Evolutionary conservation across 2,797 vertebrate genomes (phyloP), one percentile per base, ranked within the genome.

Genomic region (Anguilla megastoma): DNA sequence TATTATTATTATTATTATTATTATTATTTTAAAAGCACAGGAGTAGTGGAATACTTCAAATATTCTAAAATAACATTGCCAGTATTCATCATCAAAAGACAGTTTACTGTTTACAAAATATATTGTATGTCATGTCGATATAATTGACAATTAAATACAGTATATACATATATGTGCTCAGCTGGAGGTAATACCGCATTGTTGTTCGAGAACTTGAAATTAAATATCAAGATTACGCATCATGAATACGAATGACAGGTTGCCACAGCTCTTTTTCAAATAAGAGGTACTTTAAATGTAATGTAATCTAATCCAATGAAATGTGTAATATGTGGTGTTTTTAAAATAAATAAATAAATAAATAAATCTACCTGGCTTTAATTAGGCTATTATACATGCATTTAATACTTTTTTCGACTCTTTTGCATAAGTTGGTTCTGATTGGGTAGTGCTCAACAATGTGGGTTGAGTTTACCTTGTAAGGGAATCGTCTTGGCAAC

Each of bases 391-490:
- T 69, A 69, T n/a, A 63, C 60, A 21, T 5, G 14, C 63, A 69
- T 16, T 58, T 58, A 16, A 58, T 58, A 58, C 14, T 18, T 74
- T 30, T 1, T 79, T 5, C 74, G 33, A 41, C 74, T 45, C 36
- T 7, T 71, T 71, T 71, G 27, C 69, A 71, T 30, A 27, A 45
- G 1, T 41, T 79, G 74, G 33, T 18, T 18, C 1, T 41, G 74
- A 82, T 82, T 48, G 41, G 79, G 24, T 82, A 82, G 18, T n/a
- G 45, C 1, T 79, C 79, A 82, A n/a, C 18, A 48, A 21, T 50
- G 41, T 82, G 79, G 79, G 41, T 30, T 82, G 45, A 82, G 24
- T 12, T 82, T 50, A 50, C 79, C 41, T 82, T 82, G 21, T 82
- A 82, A 48, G 41, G 79, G 45, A 48, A 24, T n/a, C 2, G 21